Conservation (phyloP, 2,113 vertebrate species). For the Anguilla rostrata region DNA sequence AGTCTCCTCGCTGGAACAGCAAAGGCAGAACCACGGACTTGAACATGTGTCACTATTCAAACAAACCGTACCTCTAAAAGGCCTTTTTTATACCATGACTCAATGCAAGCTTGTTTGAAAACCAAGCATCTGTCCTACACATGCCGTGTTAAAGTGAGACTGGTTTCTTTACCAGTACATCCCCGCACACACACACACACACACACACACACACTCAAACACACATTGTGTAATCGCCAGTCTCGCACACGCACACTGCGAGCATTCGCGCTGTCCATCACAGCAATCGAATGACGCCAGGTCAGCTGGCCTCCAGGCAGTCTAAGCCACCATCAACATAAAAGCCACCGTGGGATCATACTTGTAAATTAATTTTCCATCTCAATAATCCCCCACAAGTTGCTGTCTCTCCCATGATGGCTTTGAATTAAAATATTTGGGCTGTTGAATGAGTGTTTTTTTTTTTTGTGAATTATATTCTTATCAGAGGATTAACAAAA, state of each 20-base stretch:
- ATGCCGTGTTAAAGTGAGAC: too few relatives aligned
- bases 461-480: conserved; percentile 10
- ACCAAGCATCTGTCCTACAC: too few relatives aligned
- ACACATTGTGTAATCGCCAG: background rate
- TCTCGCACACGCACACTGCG: background rate
- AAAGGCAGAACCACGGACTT: too few relatives aligned
- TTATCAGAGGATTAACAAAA: conserved; percentile 24
- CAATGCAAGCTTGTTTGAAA: too few relatives aligned
- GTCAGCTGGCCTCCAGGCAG: background rate
- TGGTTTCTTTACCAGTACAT: too few relatives aligned
- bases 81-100: too few relatives aligned
- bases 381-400: conserved; percentile 1
- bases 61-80: too few relatives aligned
- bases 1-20: too few relatives aligned
- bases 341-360: background rate
- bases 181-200: too few relatives aligned
- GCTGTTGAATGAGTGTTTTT: background rate
- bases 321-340: background rate
- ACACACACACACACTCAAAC: too few relatives aligned
- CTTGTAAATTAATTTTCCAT: conserved; percentile 23
- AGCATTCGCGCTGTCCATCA: background rate
- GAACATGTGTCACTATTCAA: too few relatives aligned
- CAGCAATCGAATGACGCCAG: background rate
- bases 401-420: conserved; percentile 1
- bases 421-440: conserved; percentile 14